phyloP scores from a whole-genome alignment of 1,140 invertebrate species.

The Pogonomyrmex californicus region DNA sequence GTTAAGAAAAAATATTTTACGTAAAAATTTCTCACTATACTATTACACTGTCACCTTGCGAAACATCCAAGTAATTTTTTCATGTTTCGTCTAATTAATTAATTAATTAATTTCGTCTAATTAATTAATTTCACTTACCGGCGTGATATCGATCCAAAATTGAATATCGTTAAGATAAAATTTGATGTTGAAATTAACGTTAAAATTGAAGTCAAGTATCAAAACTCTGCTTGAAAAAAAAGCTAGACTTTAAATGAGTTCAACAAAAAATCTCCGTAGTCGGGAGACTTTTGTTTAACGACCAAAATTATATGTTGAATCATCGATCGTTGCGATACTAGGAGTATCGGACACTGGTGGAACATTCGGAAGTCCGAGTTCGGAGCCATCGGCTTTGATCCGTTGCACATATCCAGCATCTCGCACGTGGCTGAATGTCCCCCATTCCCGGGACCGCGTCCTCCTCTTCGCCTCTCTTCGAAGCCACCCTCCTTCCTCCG shows the following conservation, averaged over 20 bases:
- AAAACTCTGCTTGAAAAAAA: not conserved
- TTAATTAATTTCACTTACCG: not conserved
- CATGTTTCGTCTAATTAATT: not conserved
- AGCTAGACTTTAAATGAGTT: conserved; percentile 34
- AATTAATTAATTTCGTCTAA: no score
- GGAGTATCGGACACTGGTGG: conserved; percentile 39
- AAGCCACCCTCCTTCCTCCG: not conserved
- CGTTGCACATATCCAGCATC: conserved; percentile 66
- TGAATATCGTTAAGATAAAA: not conserved
- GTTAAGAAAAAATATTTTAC: not conserved
- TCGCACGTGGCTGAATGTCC: conserved; percentile 76
- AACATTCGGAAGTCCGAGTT: conserved; percentile 77
- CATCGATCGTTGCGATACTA: conserved; percentile 9
- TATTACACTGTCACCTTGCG: conserved; percentile 26
- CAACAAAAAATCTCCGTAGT: not conserved
- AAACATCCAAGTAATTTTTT: conserved; percentile 30
- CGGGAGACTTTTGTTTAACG: not conserved
- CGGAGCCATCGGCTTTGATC: conserved; percentile 82
- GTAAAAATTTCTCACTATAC: not conserved
- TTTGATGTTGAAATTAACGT: not conserved
- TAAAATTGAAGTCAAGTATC: not conserved
- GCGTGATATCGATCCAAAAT: not conserved
- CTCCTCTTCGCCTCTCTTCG: conserved; percentile 31
- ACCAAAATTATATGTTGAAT: conserved; percentile 13
- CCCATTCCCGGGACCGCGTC: conserved; percentile 32